phyloP scores from a whole-genome alignment of 2,888 invertebrate genomes.

The Ophion costatus region DNA sequence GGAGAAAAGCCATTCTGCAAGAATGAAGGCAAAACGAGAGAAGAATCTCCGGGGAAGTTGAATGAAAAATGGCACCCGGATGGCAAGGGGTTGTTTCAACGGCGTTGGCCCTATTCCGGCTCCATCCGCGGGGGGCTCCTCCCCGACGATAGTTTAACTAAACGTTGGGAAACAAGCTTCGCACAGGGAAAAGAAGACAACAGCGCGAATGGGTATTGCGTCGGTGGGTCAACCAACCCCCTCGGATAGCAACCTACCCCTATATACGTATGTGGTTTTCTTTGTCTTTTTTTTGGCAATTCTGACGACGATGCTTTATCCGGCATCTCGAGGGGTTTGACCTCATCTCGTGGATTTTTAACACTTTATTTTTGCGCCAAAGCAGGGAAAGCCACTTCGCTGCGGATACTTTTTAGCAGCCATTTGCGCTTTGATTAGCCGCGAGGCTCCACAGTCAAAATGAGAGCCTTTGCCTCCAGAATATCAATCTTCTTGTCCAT shows the following conservation, averaged over 20 bases:
- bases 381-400: not conserved
- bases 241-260: not conserved
- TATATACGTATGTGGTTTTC: slow-evolving; percentile 3
- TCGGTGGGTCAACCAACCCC: too few species aligned
- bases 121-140: not conserved
- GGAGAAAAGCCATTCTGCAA: slow-evolving; percentile 22
- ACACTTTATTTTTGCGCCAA: slow-evolving; percentile 1
- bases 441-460: too few species aligned
- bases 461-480: not conserved
- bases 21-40: slow-evolving; percentile 19
- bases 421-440: not conserved
- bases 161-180: slow-evolving; percentile 42
- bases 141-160: slow-evolving; percentile 18
- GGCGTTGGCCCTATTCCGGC: slow-evolving; percentile 25
- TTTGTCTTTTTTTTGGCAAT: slow-evolving; percentile 7
- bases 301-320: slow-evolving; percentile 1
- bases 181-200: not conserved
- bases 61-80: slow-evolving; percentile 54
- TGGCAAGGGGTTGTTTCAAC: slow-evolving; percentile 46
- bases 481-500: not conserved
- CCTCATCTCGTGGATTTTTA: slow-evolving; percentile 17
- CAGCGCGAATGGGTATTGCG: too few species aligned
- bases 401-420: not conserved
- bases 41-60: slow-evolving; percentile 22
- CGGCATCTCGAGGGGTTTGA: not conserved